phyloP scores from a whole-genome alignment of 2,888 invertebrate species.

The Apamea monoglypha region DNA sequence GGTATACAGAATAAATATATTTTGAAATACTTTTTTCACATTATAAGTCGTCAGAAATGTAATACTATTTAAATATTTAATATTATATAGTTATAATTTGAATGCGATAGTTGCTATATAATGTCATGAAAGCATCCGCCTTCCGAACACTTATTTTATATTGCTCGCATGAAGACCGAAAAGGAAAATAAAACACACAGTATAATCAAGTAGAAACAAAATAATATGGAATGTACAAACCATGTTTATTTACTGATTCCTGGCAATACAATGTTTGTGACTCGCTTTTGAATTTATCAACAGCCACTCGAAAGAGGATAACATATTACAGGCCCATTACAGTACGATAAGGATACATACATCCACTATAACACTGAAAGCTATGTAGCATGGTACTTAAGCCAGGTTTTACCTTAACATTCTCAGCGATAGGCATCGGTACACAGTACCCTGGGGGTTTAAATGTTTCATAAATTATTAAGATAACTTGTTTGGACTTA shows the following conservation, averaged over 20 bases:
- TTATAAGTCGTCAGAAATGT: constrained; percentile 85
- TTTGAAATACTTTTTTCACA: constrained; percentile 83
- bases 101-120: constrained; percentile 78
- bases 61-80: constrained; percentile 73
- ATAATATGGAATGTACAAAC: constrained; percentile 95
- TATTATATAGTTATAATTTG: constrained; percentile 76
- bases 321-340: constrained; percentile 75
- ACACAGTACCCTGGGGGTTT: constrained; percentile 87
- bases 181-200: constrained; percentile 89
- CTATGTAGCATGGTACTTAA: constrained; percentile 82
- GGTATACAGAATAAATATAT: constrained; percentile 89
- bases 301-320: constrained; percentile 77
- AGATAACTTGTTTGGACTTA: constrained; percentile 89
- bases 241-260: constrained; percentile 93
- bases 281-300: constrained; percentile 79
- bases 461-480: constrained; percentile 87
- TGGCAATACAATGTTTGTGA: constrained; percentile 90
- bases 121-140: constrained; percentile 83
- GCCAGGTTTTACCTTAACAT: constrained; percentile 86
- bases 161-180: constrained; percentile 80
- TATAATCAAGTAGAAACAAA: constrained; percentile 91
- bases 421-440: constrained; percentile 81
- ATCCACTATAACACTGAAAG: constrained; percentile 87
- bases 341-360: constrained; percentile 81
- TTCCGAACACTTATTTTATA: constrained; percentile 75